These are phyloP conservation scores for Caenorhabditis sp. DNA, from an alignment of 2,888 invertebrate genomes.

Conservation along the genomic window DNA sequence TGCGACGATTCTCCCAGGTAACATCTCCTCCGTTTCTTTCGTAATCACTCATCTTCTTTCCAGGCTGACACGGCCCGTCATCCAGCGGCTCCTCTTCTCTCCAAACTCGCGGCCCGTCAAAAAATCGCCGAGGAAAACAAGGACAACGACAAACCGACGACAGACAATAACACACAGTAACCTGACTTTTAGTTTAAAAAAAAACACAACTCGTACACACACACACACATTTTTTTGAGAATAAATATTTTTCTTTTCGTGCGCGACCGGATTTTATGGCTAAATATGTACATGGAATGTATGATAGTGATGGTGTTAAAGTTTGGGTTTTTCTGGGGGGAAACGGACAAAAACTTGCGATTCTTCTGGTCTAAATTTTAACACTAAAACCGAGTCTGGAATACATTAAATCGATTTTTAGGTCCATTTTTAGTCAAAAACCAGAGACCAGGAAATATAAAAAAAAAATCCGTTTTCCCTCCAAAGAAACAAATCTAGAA, in stretches of 20 bases:
- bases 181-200: too few relatives aligned
- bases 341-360: too few relatives aligned
- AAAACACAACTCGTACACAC: too few relatives aligned
- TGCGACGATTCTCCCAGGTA: constrained; percentile 48
- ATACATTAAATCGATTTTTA: too few relatives aligned
- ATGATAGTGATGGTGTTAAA: too few relatives aligned
- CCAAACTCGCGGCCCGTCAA: constrained; percentile 45
- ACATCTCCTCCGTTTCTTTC: not conserved
- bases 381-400: too few relatives aligned
- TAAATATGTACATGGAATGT: constrained; percentile 43
- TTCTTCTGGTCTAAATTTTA: too few relatives aligned
- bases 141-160: constrained; percentile 22
- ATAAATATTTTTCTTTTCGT: not conserved
- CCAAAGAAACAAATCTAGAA: not conserved
- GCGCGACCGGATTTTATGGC: constrained; percentile 8
- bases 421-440: too few relatives aligned
- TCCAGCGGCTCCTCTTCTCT: constrained; percentile 45
- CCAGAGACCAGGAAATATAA: too few relatives aligned
- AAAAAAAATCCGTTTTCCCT: too few relatives aligned
- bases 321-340: not conserved
- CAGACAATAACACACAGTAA: too few relatives aligned
- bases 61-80: constrained; percentile 53
- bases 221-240: too few relatives aligned
- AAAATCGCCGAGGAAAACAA: constrained; percentile 41
- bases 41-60: not conserved